phyloP scores from a whole-genome alignment of 1,140 invertebrate species.

The Sinella curviseta region DNA sequence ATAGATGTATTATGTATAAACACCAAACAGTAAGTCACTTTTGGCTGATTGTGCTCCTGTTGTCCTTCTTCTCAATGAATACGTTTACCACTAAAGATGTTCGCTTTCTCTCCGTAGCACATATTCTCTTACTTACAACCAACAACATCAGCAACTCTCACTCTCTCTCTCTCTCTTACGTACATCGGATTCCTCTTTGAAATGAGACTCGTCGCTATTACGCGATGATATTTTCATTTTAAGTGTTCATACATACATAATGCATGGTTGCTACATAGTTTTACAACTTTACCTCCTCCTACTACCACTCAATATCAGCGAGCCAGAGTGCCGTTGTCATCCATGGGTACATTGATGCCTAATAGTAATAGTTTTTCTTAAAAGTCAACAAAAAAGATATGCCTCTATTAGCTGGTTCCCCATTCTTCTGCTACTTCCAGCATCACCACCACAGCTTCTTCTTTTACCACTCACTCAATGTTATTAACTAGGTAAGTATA shows the following conservation, averaged over 20 bases:
- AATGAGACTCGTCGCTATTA: background rate
- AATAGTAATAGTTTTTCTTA: background rate
- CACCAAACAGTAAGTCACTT: constrained; percentile 8
- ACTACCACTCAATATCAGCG: too few species aligned
- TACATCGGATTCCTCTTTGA: background rate
- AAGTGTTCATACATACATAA: background rate
- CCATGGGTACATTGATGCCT: background rate
- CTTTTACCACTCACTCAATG: too few species aligned
- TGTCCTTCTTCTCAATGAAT: background rate
- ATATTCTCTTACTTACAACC: background rate
- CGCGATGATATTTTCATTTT: background rate
- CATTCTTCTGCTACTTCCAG: background rate
- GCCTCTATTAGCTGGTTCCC: constrained; percentile 1
- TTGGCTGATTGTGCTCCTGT: background rate
- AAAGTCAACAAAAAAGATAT: constrained; percentile 9
- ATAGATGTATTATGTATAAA: constrained; percentile 19
- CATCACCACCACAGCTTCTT: background rate
- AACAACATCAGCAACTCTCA: background rate
- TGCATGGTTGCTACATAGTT: too few species aligned
- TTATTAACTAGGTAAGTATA: too few species aligned
- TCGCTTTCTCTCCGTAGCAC: background rate
- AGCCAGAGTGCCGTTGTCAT: too few species aligned
- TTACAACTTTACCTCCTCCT: background rate
- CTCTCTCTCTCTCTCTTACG: background rate
- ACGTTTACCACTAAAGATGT: background rate